Base-by-base conservation (phyloP, 1,140 invertebrate genomes). In the Copidosoma floridanum region DNA sequence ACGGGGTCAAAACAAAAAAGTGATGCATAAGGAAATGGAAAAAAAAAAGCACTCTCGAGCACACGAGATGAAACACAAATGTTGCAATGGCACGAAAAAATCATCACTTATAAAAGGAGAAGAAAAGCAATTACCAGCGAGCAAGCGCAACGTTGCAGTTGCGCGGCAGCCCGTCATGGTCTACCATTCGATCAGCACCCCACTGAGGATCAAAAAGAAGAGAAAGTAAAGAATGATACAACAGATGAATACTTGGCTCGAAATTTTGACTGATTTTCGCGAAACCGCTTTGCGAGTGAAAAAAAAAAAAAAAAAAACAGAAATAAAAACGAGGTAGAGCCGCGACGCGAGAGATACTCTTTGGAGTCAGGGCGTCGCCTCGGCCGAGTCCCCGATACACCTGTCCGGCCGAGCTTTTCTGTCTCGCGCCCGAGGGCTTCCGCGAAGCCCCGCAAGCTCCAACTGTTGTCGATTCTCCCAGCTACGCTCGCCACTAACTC, bases 391-490 rank as follows among this genome's bases (percentile, higher is more conserved):
- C 24, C 8, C 14, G 32, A 2, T 35, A 14, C 14, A n/a, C n/a
- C 3, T 21, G 41, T n/a, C 38, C 18, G 18, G 3, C 7, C 16
- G 32, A 51, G 18, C 20, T 40, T 1, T 16, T 11, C 12, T 37
- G 3, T n/a, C n/a, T n/a, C n/a, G 27, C 27, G 12, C 32, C 65
- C 54, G 68, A 62, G 67, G 77, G 77, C 75, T 79, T 77, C 76
- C 59, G 40, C 54, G 73, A 77, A 79, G 68, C 71, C 77, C 46
- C 51, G 57, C 65, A 72, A 75, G 65, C 57, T 57, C n/a, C 67
- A 57, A 61, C 68, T 76, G 75, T 77, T 76, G 72, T 76, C 71
- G 74, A 75, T 73, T 72, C 24, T n/a, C n/a, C n/a, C n/a, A n/a
- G n/a, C n/a, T n/a, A n/a, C n/a, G n/a, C n/a, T n/a, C n/a, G 61